Conservation (phyloP, 2,113 vertebrate genomes). For the Lepidothrix coronata region DNA sequence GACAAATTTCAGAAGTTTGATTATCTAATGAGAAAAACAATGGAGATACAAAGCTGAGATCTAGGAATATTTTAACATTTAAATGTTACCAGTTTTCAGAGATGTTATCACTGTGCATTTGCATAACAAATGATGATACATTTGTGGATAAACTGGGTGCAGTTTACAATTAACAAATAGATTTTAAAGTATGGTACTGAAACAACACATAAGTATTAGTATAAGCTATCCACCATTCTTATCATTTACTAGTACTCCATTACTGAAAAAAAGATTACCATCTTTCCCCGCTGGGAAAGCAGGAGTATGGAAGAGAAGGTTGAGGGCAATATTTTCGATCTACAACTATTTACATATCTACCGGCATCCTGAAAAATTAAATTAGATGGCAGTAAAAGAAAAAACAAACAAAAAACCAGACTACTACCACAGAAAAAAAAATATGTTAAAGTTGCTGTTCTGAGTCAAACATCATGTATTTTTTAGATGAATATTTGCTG, state of each 20-base stretch:
- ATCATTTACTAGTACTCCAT: background rate
- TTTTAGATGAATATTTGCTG: background rate
- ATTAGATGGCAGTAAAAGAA: background rate
- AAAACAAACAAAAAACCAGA: background rate
- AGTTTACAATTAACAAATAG: background rate
- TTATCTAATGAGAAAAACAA: background rate
- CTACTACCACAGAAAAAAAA: background rate
- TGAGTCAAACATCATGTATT: background rate
- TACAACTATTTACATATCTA: background rate
- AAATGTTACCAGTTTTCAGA: background rate
- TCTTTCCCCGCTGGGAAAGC: background rate
- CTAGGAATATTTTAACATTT: background rate
- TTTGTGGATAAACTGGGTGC: background rate
- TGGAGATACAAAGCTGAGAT: background rate
- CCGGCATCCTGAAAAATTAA: background rate
- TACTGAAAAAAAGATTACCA: background rate
- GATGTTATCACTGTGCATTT: background rate
- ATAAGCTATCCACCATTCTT: background rate
- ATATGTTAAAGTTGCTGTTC: background rate
- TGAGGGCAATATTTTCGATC: background rate
- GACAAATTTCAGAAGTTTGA: background rate
- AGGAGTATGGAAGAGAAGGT: background rate
- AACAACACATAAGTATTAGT: background rate
- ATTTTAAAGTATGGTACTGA: background rate
- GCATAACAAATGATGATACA: background rate